These are phyloP conservation scores for Musca domestica DNA, from an alignment of 1,140 invertebrate genomes.

Conservation along the genomic window DNA sequence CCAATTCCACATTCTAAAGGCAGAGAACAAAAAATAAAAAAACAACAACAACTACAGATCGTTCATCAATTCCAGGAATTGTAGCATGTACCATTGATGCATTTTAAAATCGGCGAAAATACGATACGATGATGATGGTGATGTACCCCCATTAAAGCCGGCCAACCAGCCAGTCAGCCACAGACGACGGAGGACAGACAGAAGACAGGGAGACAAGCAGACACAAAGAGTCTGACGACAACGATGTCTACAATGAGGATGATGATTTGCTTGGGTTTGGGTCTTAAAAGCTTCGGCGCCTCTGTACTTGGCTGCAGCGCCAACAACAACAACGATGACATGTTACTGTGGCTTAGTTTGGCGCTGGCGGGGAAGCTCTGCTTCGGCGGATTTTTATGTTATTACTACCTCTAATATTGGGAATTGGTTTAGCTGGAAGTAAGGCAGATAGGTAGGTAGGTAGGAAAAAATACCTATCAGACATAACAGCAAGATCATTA, in stretches of 20 bases:
- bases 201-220: neutral
- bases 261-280: too few relatives aligned
- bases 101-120: neutral
- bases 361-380: too few relatives aligned
- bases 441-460: neutral
- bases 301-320: neutral
- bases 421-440: slow-evolving; percentile 4
- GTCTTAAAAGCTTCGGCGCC: slow-evolving; percentile 11
- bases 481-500: too few relatives aligned
- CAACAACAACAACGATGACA: too few relatives aligned
- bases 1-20: too few relatives aligned
- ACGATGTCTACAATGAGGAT: too few relatives aligned
- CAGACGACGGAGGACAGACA: neutral
- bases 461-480: too few relatives aligned
- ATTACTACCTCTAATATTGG: slow-evolving; percentile 13
- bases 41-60: neutral
- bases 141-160: neutral
- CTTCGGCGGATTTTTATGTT: neutral
- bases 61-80: slow-evolving; percentile 12
- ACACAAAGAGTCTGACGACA: neutral
- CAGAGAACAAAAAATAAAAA: neutral
- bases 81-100: slow-evolving; percentile 7
- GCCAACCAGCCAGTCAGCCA: neutral
- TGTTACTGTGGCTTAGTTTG: too few relatives aligned
- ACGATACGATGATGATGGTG: neutral